These are phyloP conservation scores for Parnassius mnemosyne DNA, from an alignment of 2,888 invertebrate species.

Conservation along the genomic window DNA sequence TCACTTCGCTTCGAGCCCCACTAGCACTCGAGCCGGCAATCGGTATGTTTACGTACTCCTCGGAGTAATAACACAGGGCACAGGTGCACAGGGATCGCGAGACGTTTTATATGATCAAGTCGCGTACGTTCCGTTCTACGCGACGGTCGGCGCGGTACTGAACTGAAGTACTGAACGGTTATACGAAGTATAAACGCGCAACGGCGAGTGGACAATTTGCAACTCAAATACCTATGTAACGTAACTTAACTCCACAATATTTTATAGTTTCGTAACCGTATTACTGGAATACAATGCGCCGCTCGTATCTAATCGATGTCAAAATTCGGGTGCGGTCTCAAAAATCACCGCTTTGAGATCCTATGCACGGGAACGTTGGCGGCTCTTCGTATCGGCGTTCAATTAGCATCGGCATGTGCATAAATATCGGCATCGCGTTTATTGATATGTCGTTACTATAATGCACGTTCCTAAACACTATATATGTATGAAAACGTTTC, in stretches of 20 bases:
- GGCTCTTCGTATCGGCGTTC: background rate
- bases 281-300: slow-evolving; percentile 70
- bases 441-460: background rate
- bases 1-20: slow-evolving; percentile 47
- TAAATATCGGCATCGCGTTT: background rate
- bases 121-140: slow-evolving; percentile 39
- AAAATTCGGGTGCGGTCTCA: slow-evolving; percentile 52
- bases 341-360: background rate
- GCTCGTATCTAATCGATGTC: slow-evolving; percentile 69
- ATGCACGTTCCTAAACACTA: background rate
- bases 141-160: slow-evolving; percentile 52
- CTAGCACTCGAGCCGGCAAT: slow-evolving; percentile 45
- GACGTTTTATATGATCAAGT: background rate
- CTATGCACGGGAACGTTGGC: background rate
- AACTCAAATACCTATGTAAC: slow-evolving; percentile 64
- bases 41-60: slow-evolving; percentile 66
- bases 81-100: slow-evolving; percentile 32
- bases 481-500: background rate
- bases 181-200: slow-evolving; percentile 31
- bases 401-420: slow-evolving; percentile 3
- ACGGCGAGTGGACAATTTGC: slow-evolving; percentile 61
- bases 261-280: slow-evolving; percentile 77
- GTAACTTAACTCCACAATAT: slow-evolving; percentile 76
- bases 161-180: background rate
- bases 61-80: slow-evolving; percentile 59